Evolutionary conservation across 1,140 invertebrate species (phyloP).

Genomic region (Cephus cinctus): DNA sequence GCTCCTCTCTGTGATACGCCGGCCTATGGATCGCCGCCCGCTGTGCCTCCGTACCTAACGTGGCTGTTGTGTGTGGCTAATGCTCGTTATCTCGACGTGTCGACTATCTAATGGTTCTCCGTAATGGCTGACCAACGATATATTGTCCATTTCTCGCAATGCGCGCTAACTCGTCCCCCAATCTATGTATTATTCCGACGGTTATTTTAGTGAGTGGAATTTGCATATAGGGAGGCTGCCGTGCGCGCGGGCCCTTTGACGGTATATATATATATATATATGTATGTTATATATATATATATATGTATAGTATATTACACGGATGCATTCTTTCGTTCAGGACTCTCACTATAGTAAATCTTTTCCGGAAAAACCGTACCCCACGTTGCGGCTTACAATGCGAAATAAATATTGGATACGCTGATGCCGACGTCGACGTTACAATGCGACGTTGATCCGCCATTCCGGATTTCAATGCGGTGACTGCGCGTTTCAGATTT

Average conservation of each 20-base stretch:
- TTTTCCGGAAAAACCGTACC: too few relatives aligned
- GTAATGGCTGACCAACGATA: constrained; percentile 53
- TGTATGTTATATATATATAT: too few relatives aligned
- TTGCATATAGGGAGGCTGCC: constrained; percentile 21
- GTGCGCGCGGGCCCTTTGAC: neutral
- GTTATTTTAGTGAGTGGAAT: constrained; percentile 44
- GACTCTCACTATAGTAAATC: too few relatives aligned
- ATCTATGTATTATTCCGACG: constrained; percentile 45
- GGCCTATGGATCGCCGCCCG: constrained; percentile 25
- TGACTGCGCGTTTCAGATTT: too few relatives aligned
- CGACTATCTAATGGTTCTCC: constrained; percentile 55
- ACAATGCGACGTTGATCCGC: too few relatives aligned
- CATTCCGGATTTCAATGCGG: too few relatives aligned
- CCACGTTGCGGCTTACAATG: too few relatives aligned
- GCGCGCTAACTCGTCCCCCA: constrained; percentile 38
- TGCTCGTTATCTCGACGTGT: constrained; percentile 56
- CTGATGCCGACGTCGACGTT: too few relatives aligned
- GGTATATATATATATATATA: too few relatives aligned
- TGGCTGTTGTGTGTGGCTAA: constrained; percentile 48
- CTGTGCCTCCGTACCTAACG: constrained; percentile 37
- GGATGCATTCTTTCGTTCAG: too few relatives aligned
- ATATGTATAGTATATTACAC: too few relatives aligned
- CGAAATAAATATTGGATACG: too few relatives aligned
- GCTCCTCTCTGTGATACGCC: constrained; percentile 18
- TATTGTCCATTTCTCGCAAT: constrained; percentile 52